Base-by-base conservation (phyloP, 2,888 invertebrate species). In the Conops quadrifasciatus region DNA sequence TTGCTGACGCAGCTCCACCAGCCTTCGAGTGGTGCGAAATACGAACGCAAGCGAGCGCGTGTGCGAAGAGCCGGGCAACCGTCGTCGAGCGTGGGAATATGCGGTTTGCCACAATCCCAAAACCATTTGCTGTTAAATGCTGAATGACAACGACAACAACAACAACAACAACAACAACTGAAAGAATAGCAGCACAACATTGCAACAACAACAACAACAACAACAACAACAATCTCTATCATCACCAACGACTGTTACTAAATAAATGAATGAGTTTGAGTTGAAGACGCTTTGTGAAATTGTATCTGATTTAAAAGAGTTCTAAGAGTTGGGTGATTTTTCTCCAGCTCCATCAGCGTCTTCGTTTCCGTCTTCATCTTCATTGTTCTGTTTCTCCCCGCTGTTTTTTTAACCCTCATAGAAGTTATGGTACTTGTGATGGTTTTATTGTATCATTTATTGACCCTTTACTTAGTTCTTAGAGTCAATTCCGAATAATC, bases 101-200 rank as follows among this genome's bases (percentile, higher is more conserved):
- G 76, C 75, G 76, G 79, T 78, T 78, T 77, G 79, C 77, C 79
- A 77, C 78, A 78, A 79, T 80, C 80, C 80, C 80, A 80, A 80
- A 80, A 79, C 79, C 77, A 79, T 80, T 79, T 77, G 77, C 77
- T 75, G 76, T 75, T 75, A 75, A 76, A 74, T 73, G 71, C 62
- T 72, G 67, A 66, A 67, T 58, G 59, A 64, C 63, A 62, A 71
- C 56, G 75, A 71, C 67, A 76, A 71, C 70, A 70, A 73, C 58
- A 73, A 70, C 70, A 74, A 58, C 59, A 71, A 71, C 63, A 73
- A 71, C 43, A 49, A 67, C 63, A 59, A 70, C 49, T 74, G 72
- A 66, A 76, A 70, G 73, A 60, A 59, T 67, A 49, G 19, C 49
- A 49, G 65, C 49, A 49, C 64, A 73, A 72, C 47, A 53, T n/a